These are phyloP conservation scores for Apamea monoglypha DNA, from an alignment of 2,888 invertebrate species.

Conservation along the genomic window DNA sequence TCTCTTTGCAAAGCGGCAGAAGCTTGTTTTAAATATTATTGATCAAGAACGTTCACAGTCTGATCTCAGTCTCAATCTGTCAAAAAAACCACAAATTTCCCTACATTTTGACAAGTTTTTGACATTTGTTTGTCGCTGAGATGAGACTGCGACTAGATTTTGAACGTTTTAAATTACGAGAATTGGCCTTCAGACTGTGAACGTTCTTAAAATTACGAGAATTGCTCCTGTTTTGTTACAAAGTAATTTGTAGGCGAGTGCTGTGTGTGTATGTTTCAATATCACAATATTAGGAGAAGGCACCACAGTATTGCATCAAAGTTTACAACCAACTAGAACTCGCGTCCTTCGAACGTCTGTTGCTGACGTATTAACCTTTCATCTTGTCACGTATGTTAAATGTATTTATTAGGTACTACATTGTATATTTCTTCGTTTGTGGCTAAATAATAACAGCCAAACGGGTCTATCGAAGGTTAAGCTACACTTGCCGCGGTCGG, in stretches of 20 bases:
- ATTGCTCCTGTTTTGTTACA: neutral
- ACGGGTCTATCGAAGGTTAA: neutral
- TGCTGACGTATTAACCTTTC: neutral
- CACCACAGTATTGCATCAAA: conserved; percentile 16
- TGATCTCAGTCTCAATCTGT: too few relatives aligned
- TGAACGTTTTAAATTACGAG: too few relatives aligned
- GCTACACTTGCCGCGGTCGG: too few relatives aligned
- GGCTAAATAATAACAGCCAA: neutral
- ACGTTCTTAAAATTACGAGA: too few relatives aligned
- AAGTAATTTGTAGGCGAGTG: neutral
- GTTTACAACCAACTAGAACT: conserved; percentile 6
- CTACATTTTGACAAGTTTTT: too few relatives aligned
- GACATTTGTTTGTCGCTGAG: too few relatives aligned
- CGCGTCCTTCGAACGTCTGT: conserved; percentile 1
- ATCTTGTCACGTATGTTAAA: conserved; percentile 1
- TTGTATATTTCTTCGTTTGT: conserved; percentile 4
- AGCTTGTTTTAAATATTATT: too few relatives aligned
- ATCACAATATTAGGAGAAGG: neutral
- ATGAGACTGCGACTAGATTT: too few relatives aligned
- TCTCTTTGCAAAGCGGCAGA: too few relatives aligned
- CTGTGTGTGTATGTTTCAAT: neutral
- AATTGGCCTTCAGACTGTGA: too few relatives aligned
- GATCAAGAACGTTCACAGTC: too few relatives aligned
- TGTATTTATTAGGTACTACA: neutral
- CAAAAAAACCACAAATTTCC: too few relatives aligned